Evolutionary conservation across 2,113 vertebrate species (phyloP).

Genomic region (Nibea coibor): DNA sequence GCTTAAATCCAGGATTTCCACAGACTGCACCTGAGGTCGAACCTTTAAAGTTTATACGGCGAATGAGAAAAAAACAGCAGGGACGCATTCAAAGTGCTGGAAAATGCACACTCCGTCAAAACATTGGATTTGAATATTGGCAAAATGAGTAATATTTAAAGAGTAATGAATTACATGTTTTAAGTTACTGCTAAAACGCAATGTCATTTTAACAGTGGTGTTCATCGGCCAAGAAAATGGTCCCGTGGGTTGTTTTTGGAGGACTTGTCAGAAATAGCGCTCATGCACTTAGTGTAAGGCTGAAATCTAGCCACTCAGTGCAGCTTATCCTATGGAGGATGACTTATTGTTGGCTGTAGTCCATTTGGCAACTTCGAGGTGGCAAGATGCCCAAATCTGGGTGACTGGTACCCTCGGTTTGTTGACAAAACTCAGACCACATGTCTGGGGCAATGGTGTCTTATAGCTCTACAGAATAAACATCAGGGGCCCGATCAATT

Average conservation of each 20-base stretch:
- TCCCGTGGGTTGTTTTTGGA: not conserved
- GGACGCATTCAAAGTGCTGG: not conserved
- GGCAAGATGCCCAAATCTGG: constrained; percentile 43
- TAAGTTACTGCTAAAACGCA: not conserved
- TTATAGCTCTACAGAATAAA: constrained; percentile 63
- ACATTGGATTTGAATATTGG: not conserved
- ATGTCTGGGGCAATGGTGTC: constrained; percentile 62
- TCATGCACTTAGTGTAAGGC: not conserved
- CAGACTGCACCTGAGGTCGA: not conserved
- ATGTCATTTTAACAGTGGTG: not conserved
- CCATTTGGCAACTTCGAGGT: constrained; percentile 18
- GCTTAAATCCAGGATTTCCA: not conserved
- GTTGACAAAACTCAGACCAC: constrained; percentile 68
- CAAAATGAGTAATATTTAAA: not conserved
- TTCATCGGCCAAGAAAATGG: not conserved
- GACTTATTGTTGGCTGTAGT: constrained; percentile 14
- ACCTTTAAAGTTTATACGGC: not conserved
- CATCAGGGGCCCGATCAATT: constrained; percentile 38
- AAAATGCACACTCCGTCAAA: not conserved
- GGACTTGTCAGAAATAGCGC: not conserved
- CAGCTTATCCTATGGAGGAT: constrained; percentile 21
- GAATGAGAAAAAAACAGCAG: not conserved
- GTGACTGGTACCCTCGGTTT: constrained; percentile 55
- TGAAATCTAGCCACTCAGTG: not conserved
- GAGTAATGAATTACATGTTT: not conserved